Conservation (phyloP, 2,113 vertebrate genomes). For the Perca fluviatilis region DNA sequence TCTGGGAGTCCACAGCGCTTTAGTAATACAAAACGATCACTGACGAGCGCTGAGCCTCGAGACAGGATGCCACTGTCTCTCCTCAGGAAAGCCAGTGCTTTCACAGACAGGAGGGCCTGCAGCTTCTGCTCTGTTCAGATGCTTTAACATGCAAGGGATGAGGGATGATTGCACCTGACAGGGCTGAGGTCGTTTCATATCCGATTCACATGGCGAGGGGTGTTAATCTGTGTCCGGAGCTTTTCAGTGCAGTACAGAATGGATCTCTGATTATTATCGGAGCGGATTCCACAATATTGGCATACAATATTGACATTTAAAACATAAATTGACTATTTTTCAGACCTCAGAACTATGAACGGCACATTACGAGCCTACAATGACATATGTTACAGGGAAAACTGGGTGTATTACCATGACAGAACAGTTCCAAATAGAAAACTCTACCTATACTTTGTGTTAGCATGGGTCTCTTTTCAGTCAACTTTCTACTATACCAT, state of each 20-base stretch:
- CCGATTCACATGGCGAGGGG: conserved; percentile 35
- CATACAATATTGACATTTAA: neutral
- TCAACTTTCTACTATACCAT: no score
- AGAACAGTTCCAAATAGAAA: neutral
- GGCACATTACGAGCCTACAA: neutral
- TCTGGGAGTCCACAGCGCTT: conserved; percentile 67
- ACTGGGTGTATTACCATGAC: rapidly evolving
- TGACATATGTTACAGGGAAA: neutral
- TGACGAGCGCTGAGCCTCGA: conserved; percentile 59
- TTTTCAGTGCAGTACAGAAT: neutral
- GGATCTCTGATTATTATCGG: neutral
- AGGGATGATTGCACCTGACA: conserved; percentile 69
- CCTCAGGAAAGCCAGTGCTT: conserved; percentile 61
- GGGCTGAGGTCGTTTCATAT: conserved; percentile 33
- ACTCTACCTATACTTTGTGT: neutral
- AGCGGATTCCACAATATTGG: neutral
- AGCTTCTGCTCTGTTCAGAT: conserved; percentile 57
- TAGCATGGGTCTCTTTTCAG: neutral
- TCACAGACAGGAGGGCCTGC: conserved; percentile 53
- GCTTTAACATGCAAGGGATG: conserved; percentile 75
- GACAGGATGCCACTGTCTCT: conserved; percentile 78
- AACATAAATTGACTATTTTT: neutral
- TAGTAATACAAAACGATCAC: conserved; percentile 76
- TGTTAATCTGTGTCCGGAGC: neutral
- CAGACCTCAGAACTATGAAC: neutral